Conservation (phyloP, 1,140 invertebrate species). For the Drosophila fuyamai region DNA sequence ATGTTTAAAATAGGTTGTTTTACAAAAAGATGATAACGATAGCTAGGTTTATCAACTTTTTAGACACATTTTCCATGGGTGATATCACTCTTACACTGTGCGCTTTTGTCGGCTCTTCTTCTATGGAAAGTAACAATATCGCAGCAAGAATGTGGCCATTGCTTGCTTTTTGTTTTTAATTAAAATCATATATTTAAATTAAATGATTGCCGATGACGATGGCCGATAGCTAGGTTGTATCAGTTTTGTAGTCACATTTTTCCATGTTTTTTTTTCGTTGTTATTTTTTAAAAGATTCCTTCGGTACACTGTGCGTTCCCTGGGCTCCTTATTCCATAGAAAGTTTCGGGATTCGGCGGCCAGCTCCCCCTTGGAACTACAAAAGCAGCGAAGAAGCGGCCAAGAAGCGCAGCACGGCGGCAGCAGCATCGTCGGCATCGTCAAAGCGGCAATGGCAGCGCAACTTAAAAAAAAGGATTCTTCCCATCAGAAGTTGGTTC, state of each 20-base stretch:
- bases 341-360: neutral
- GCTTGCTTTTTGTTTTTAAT: neutral
- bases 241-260: neutral
- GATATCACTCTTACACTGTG: too few relatives aligned
- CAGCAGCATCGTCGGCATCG: conserved; percentile 9
- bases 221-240: neutral
- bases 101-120: too few relatives aligned
- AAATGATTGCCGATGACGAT: neutral
- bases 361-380: conserved; percentile 6
- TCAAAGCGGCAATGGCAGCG: conserved; percentile 19
- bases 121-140: too few relatives aligned
- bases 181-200: neutral
- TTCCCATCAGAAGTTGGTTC: conserved; percentile 62
- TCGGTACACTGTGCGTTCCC: conserved; percentile 22
- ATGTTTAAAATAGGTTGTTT: too few relatives aligned
- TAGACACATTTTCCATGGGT: too few relatives aligned
- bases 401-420: conserved; percentile 9
- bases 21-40: too few relatives aligned
- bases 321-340: conserved; percentile 4
- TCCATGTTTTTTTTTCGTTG: neutral
- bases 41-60: too few relatives aligned
- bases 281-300: neutral
- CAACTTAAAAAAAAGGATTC: conserved; percentile 65
- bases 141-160: neutral
- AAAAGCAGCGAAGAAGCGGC: conserved; percentile 8